These are phyloP conservation scores for Sarcophaga carnaria DNA, from an alignment of 2,888 invertebrate genomes.

Conservation along the genomic window DNA sequence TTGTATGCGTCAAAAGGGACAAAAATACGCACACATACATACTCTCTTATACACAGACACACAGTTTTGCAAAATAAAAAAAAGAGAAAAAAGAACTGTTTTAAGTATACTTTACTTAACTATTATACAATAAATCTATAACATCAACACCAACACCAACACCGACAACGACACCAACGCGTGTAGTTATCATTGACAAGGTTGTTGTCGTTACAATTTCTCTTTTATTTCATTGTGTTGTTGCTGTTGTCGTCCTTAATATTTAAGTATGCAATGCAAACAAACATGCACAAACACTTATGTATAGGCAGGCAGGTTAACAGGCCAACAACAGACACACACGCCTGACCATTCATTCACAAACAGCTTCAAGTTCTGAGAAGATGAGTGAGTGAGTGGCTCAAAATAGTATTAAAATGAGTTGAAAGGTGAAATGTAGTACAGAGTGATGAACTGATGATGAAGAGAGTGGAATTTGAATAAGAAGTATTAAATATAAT, in stretches of 20 bases:
- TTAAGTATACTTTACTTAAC: not conserved
- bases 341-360: not conserved
- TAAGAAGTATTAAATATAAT: constrained; percentile 53
- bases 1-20: constrained; percentile 39
- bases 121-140: not conserved
- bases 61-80: not conserved
- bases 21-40: not conserved
- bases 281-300: not conserved
- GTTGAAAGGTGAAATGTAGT: not conserved
- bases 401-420: not conserved
- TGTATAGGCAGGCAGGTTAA: not conserved
- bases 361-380: not conserved
- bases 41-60: not conserved
- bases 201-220: not conserved
- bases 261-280: constrained; percentile 6
- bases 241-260: constrained; percentile 11
- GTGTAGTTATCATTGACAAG: constrained; percentile 25
- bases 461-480: not conserved
- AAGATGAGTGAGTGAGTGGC: not conserved
- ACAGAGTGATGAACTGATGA: too few species aligned
- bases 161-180: not conserved
- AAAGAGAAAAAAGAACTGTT: not conserved
- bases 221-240: not conserved
- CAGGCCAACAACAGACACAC: too few species aligned
- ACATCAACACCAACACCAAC: constrained; percentile 3